Percentiles rank a stretch among this genome's conserved stretches.
Evolutionary conservation across 2,113 vertebrate species (phyloP).

Genomic region (Sceloporus undulatus): DNA sequence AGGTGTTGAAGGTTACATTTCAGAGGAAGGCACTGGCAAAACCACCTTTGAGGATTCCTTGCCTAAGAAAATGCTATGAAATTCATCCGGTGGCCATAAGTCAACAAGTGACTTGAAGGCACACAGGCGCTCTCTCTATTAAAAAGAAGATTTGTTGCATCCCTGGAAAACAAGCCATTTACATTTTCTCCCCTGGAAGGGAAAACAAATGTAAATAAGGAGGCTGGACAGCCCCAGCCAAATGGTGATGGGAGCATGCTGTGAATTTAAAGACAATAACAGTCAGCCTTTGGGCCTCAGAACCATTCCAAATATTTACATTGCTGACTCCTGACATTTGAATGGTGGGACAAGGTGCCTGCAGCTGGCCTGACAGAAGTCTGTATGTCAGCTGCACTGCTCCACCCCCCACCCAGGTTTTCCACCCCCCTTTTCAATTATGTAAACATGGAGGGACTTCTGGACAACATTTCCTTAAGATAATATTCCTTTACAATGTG

Average conservation of each 20-base stretch:
- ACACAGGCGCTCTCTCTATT: not conserved
- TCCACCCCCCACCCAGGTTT: accelerated
- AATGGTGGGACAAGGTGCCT: conserved; percentile 32
- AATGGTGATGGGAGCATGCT: conserved; percentile 18
- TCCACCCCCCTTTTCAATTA: accelerated
- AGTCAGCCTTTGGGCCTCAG: conserved; percentile 35
- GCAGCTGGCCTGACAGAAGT: conserved; percentile 19
- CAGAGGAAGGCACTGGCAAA: no score
- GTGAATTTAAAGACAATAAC: conserved; percentile 56
- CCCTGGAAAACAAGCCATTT: not conserved
- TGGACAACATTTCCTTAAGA: conserved; percentile 22
- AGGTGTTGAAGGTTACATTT: no score
- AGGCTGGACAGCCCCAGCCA: conserved; percentile 15
- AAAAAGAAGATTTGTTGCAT: not conserved
- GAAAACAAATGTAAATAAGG: conserved; percentile 17
- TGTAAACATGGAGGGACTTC: conserved; percentile 6
- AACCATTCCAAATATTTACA: conserved; percentile 41
- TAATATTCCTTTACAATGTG: not conserved
- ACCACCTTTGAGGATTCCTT: no score
- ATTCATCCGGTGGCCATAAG: no score
- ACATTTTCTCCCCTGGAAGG: not conserved
- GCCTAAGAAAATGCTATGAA: no score
- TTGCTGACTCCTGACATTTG: conserved; percentile 49
- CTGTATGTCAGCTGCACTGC: not conserved
- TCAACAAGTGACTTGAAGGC: not conserved